A percentile compares a stretch with the other conserved stretches of the same genome.
phyloP scores from a whole-genome alignment of 37 sponge, comb jelly and placozoan genomes.

The Crambe crambe region DNA sequence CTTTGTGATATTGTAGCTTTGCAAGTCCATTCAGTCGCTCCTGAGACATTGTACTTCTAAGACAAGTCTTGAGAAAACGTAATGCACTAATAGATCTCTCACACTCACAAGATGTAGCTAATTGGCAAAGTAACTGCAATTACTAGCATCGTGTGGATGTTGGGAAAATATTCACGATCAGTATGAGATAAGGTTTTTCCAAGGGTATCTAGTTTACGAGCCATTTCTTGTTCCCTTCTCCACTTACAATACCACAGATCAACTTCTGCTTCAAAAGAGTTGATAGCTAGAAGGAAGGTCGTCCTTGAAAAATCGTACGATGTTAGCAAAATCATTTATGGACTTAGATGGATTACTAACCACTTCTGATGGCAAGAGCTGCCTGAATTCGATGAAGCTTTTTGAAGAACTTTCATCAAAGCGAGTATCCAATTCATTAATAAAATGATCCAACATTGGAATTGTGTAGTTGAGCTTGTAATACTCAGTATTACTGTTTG shows the following conservation, averaged over 20 bases:
- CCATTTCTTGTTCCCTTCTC: conserved; percentile 3
- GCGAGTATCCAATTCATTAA: conserved; percentile 31
- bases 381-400: too few species aligned
- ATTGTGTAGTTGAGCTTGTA: conserved; percentile 44
- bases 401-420: conserved; percentile 20
- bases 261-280: conserved; percentile 45
- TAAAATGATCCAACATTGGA: too few species aligned
- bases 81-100: conserved; percentile 59
- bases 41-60: conserved; percentile 26
- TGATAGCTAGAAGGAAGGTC: conserved; percentile 39
- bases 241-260: conserved; percentile 37
- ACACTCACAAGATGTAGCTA: conserved; percentile 60
- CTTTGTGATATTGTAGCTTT: background rate
- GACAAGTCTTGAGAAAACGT: too few species aligned
- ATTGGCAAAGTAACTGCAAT: conserved; percentile 44
- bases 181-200: conserved; percentile 17
- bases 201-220: conserved; percentile 30
- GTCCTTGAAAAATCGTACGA: background rate
- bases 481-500: conserved; percentile 14
- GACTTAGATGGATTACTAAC: background rate
- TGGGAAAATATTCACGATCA: conserved; percentile 48
- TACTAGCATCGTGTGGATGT: conserved; percentile 24
- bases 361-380: conserved; percentile 30
- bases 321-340: conserved; percentile 1
- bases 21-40: conserved; percentile 12